Percentiles rank a stretch among this genome's conserved stretches.
These are phyloP conservation scores for Castor canadensis DNA, from an alignment of 2,113 vertebrate genomes.

Conservation along the genomic window DNA sequence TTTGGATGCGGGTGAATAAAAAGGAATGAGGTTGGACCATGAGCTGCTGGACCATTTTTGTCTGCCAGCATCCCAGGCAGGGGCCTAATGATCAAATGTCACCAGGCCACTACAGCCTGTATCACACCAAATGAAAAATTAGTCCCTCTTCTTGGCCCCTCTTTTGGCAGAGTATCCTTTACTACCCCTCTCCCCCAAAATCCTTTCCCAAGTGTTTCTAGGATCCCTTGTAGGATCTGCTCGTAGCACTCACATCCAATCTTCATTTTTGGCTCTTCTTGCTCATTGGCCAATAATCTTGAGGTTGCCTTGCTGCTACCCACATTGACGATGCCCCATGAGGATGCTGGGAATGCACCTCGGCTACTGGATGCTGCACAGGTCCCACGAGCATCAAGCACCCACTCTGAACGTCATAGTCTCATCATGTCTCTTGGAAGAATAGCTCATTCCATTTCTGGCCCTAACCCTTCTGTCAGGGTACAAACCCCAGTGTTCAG, in stretches of 20 bases:
- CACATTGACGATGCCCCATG: fast-evolving
- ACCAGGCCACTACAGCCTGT: background rate
- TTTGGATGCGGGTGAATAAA: background rate
- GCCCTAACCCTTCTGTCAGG: background rate
- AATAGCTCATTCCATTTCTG: background rate
- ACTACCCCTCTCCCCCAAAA: fast-evolving
- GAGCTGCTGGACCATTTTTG: background rate
- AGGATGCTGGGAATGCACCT: background rate
- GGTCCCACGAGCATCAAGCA: fast-evolving
- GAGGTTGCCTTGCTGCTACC: background rate
- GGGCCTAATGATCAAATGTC: background rate
- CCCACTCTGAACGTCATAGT: background rate
- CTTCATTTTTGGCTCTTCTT: background rate
- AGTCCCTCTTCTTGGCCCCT: background rate
- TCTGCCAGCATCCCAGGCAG: background rate
- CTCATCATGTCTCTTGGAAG: background rate
- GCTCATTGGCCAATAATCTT: background rate
- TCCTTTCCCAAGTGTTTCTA: background rate
- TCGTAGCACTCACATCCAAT: background rate
- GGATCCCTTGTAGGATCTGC: background rate
- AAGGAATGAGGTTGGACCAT: background rate
- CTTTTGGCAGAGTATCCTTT: background rate
- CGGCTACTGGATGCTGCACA: background rate
- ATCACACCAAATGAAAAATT: background rate
- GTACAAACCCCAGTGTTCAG: background rate